These are phyloP conservation scores for Papilio gigon DNA, from an alignment of 2,888 invertebrate species.

Conservation along the genomic window DNA sequence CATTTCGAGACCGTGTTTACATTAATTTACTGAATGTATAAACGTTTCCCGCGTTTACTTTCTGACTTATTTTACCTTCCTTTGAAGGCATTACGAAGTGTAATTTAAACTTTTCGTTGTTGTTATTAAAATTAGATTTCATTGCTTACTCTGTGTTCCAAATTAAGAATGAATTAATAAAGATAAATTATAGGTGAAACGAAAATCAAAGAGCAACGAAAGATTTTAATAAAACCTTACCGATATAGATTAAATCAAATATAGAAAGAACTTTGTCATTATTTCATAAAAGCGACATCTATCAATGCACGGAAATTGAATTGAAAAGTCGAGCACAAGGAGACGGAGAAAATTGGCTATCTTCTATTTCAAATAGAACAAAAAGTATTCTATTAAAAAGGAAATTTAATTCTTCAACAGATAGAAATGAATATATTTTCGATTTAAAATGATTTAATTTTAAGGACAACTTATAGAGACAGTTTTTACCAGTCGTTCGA, in stretches of 20 bases:
- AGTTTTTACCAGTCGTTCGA: no score
- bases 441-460: not conserved
- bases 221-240: not conserved
- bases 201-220: not conserved
- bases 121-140: not conserved
- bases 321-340: conserved; percentile 21
- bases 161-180: not conserved
- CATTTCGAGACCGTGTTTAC: conserved; percentile 73
- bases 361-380: conserved; percentile 20
- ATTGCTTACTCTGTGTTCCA: not conserved
- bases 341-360: conserved; percentile 23
- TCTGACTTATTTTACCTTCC: conserved; percentile 45
- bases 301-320: conserved; percentile 28
- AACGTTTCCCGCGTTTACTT: conserved; percentile 52
- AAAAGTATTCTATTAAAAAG: conserved; percentile 29
- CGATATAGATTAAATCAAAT: not conserved
- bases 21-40: conserved; percentile 68
- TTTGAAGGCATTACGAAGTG: conserved; percentile 41
- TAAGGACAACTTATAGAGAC: not conserved
- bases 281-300: conserved; percentile 23
- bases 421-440: not conserved
- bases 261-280: conserved; percentile 9
- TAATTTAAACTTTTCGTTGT: conserved; percentile 14
- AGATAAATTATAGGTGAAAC: not conserved
- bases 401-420: not conserved